These are phyloP conservation scores for Gallirallus australis DNA, from an alignment of 2,797 vertebrate species.

Conservation along the genomic window DNA sequence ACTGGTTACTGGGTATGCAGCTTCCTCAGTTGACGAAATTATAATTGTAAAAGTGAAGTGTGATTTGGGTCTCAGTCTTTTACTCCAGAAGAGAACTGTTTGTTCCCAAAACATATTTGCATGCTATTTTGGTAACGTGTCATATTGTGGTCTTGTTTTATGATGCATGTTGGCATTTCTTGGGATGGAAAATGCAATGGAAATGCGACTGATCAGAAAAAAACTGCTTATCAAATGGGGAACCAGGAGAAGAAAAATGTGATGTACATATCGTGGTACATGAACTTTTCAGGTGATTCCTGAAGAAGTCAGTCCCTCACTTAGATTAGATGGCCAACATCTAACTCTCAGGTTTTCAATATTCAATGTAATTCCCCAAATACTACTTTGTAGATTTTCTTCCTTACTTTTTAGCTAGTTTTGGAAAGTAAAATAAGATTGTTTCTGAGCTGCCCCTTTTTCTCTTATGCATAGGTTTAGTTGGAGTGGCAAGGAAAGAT, in stretches of 20 bases:
- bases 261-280: neutral
- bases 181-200: neutral
- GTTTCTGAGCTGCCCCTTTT: neutral
- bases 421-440: neutral
- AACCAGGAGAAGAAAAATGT: neutral
- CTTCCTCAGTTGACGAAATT: neutral
- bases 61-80: neutral
- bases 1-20: neutral
- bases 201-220: neutral
- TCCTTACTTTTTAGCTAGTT: neutral
- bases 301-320: neutral
- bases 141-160: neutral
- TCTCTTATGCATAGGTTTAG: neutral
- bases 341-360: neutral
- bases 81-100: neutral
- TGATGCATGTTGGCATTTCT: neutral
- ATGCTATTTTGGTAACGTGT: slow-evolving; percentile 9
- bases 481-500: neutral
- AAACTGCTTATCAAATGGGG: neutral
- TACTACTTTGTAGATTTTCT: neutral
- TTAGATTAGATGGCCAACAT: neutral
- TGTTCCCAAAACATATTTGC: neutral
- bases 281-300: neutral
- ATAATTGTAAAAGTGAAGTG: neutral
- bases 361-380: neutral